Percentiles rank a stretch among this genome's conserved stretches.
Evolutionary conservation across 2,113 vertebrate genomes (phyloP).

Genomic region (Engystomops pustulosus): DNA sequence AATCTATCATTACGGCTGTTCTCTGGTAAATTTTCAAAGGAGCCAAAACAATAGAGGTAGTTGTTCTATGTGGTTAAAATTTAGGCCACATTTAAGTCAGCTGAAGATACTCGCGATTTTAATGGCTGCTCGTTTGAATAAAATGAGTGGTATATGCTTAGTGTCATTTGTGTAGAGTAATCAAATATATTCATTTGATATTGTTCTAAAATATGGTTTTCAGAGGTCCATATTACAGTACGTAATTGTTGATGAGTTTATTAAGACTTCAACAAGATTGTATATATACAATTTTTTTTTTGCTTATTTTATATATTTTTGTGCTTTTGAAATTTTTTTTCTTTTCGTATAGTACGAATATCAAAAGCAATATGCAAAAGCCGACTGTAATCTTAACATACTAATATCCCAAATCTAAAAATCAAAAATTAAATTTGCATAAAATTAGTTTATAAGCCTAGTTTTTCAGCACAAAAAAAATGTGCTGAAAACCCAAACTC

Average conservation of each 20-base stretch:
- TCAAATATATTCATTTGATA: slow-evolving; percentile 16
- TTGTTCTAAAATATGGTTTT: slow-evolving; percentile 12
- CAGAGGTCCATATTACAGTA: background rate
- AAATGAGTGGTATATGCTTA: slow-evolving; percentile 19
- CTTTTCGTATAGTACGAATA: too few species aligned
- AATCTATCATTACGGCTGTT: slow-evolving; percentile 51
- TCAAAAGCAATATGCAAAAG: too few species aligned
- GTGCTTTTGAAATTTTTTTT: too few species aligned
- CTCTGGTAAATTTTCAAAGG: slow-evolving; percentile 24
- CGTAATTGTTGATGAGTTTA: background rate
- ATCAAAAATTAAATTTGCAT: too few species aligned
- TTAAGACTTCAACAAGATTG: background rate
- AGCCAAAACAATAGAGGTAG: slow-evolving; percentile 56
- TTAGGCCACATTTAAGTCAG: slow-evolving; percentile 42
- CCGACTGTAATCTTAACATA: too few species aligned
- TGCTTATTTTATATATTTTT: background rate
- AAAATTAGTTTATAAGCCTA: too few species aligned
- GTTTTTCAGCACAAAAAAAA: too few species aligned
- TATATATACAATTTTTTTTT: background rate
- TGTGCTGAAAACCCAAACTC: too few species aligned
- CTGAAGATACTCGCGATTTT: slow-evolving; percentile 36
- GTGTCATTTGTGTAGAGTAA: slow-evolving; percentile 32
- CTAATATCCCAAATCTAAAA: too few species aligned
- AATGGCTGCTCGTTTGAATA: slow-evolving; percentile 11
- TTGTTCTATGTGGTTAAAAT: slow-evolving; percentile 49